A percentile compares a stretch with the other conserved stretches of the same genome.
Conservation (phyloP, 1,140 invertebrate genomes). For the Proales similis region DNA sequence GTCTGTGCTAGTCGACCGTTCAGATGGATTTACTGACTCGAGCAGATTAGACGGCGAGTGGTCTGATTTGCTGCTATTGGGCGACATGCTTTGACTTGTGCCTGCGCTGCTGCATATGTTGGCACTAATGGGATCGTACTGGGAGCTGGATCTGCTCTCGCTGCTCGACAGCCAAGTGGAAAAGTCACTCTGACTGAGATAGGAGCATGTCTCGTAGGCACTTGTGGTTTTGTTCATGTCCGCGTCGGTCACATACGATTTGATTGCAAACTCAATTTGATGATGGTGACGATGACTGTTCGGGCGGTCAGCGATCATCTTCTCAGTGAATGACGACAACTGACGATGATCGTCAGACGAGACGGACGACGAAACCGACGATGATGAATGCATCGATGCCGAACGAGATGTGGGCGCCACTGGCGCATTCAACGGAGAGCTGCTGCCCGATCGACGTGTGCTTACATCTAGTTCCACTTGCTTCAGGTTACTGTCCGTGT, state of each 20-base stretch:
- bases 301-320: not conserved
- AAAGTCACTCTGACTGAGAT: conserved; percentile 18
- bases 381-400: not conserved
- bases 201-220: conserved; percentile 32
- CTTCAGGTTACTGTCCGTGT: too few species aligned
- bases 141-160: not conserved
- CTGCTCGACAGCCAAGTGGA: not conserved
- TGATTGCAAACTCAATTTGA: not conserved
- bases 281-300: not conserved
- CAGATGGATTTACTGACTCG: too few species aligned
- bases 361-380: not conserved
- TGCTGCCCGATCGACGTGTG: too few species aligned
- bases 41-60: too few species aligned
- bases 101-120: not conserved
- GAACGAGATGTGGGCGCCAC: too few species aligned
- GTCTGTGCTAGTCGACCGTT: conserved; percentile 31
- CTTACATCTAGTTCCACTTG: too few species aligned
- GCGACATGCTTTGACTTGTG: not conserved
- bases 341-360: not conserved
- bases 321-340: not conserved
- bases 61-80: conserved; percentile 10
- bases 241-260: conserved; percentile 18
- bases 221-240: too few species aligned
- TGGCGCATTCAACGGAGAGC: too few species aligned
- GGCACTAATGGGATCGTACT: not conserved